These are phyloP conservation scores for Dynastes grantii DNA, from an alignment of 2,888 invertebrate genomes.

Conservation along the genomic window DNA sequence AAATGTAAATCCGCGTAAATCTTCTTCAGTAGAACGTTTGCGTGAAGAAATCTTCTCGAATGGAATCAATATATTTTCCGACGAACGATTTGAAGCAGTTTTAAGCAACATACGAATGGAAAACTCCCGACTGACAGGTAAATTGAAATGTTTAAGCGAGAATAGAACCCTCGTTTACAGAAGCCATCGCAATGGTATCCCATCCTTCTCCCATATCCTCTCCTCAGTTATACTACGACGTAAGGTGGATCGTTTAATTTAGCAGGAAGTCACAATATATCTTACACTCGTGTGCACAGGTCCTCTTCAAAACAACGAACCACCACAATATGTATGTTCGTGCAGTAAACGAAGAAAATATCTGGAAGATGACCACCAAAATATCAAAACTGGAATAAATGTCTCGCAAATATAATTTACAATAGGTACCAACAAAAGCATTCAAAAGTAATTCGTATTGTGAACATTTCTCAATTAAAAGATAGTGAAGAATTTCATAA, in stretches of 20 bases:
- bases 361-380: neutral
- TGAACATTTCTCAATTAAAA: too few relatives aligned
- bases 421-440: too few relatives aligned
- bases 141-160: constrained; percentile 24
- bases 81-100: neutral
- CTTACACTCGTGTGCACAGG: constrained; percentile 12
- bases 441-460: too few relatives aligned
- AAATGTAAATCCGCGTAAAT: neutral
- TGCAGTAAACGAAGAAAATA: neutral
- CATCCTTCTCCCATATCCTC: neutral
- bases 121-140: constrained; percentile 5
- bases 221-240: neutral
- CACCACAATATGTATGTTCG: constrained; percentile 1
- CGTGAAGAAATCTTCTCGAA: neutral
- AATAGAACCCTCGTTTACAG: constrained; percentile 3
- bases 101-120: constrained; percentile 1
- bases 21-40: too few relatives aligned
- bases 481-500: too few relatives aligned
- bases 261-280: constrained; percentile 46
- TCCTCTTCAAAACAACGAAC: neutral
- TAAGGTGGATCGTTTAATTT: constrained; percentile 44
- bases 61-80: constrained; percentile 4
- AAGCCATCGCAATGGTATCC: constrained; percentile 5
- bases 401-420: too few relatives aligned
- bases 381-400: too few relatives aligned